Evolutionary conservation across 2,888 invertebrate species (phyloP).

Genomic region (Malthinus flaveolus): DNA sequence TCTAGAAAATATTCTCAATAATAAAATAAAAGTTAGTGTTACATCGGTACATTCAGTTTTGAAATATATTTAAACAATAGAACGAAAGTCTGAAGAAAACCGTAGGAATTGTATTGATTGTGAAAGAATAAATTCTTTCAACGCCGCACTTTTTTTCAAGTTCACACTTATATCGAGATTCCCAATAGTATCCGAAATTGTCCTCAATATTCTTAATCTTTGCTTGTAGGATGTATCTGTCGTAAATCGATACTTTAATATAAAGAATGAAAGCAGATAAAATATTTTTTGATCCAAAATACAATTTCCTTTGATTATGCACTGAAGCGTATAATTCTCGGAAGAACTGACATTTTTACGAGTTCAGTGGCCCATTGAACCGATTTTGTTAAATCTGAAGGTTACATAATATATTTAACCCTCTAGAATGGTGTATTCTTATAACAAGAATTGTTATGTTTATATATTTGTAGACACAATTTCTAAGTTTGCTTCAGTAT

Average conservation of each 20-base stretch:
- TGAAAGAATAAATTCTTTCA: too few relatives aligned
- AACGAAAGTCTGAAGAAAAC: too few relatives aligned
- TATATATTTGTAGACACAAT: too few relatives aligned
- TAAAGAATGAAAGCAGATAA: slow-evolving; percentile 6
- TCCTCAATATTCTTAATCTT: slow-evolving; percentile 4
- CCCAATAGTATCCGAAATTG: background rate
- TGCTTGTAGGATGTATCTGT: slow-evolving; percentile 6
- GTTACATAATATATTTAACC: slow-evolving; percentile 13
- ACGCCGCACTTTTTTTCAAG: background rate
- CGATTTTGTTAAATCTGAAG: slow-evolving; percentile 13
- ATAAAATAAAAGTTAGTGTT: too few relatives aligned
- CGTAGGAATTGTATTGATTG: too few relatives aligned
- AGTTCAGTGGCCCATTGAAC: slow-evolving; percentile 12
- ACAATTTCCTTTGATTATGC: slow-evolving; percentile 22
- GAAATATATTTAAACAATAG: too few relatives aligned
- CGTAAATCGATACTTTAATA: slow-evolving; percentile 8
- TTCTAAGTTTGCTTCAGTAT: too few relatives aligned
- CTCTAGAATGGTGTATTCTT: background rate
- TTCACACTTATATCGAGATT: background rate
- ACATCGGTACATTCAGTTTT: too few relatives aligned
- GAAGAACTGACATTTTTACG: slow-evolving; percentile 19
- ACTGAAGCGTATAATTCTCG: slow-evolving; percentile 17
- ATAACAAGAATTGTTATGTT: too few relatives aligned
- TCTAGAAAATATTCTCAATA: too few relatives aligned
- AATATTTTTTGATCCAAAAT: slow-evolving; percentile 16